phyloP scores from a whole-genome alignment of 2,113 vertebrate species.

The Tapirus terrestris region DNA sequence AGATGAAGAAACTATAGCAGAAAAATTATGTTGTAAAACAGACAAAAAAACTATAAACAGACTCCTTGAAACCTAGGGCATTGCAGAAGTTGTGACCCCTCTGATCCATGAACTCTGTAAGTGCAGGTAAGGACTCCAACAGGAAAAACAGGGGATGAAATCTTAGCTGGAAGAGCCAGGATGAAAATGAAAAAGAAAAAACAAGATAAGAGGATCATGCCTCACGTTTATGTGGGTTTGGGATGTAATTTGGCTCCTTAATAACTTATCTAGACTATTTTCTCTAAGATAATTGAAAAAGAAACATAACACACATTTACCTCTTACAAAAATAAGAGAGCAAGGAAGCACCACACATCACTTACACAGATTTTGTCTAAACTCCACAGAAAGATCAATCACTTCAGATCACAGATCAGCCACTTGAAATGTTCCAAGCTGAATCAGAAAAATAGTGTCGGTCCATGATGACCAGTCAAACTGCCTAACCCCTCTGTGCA shows the following conservation, averaged over 20 bases:
- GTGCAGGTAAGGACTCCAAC: background rate
- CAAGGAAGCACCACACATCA: background rate
- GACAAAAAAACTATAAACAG: background rate
- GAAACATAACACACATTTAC: background rate
- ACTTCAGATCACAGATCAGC: background rate
- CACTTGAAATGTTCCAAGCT: background rate
- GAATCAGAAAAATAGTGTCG: background rate
- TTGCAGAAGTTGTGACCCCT: background rate
- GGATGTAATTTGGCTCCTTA: background rate
- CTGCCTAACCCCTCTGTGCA: background rate
- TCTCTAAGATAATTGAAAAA: slow-evolving; percentile 32
- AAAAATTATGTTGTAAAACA: background rate
- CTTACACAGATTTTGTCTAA: slow-evolving; percentile 6
- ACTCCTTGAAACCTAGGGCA: background rate
- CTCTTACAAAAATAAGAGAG: slow-evolving; percentile 23
- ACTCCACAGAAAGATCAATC: background rate
- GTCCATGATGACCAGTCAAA: background rate
- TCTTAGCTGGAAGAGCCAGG: background rate
- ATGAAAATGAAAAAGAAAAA: background rate
- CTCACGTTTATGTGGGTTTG: background rate
- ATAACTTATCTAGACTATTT: background rate
- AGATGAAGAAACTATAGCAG: background rate
- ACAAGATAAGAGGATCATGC: background rate
- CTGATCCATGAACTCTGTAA: background rate
- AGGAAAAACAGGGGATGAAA: background rate